phyloP scores from a whole-genome alignment of 2,797 vertebrate genomes.

The Enteromius unitaeniatus region DNA sequence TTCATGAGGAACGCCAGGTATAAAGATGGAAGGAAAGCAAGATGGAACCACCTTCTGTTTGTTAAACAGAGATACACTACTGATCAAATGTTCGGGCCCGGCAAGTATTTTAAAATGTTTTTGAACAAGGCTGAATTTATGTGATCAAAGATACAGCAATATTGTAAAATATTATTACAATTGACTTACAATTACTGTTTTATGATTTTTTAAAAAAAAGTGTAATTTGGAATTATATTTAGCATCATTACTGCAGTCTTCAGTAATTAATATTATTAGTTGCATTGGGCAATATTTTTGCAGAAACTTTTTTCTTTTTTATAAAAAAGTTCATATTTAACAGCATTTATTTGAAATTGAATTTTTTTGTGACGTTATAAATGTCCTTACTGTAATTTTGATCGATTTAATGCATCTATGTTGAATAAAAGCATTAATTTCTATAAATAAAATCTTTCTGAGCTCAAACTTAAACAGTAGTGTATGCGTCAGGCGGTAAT shows the following conservation, averaged over 20 bases:
- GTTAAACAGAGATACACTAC: conserved; percentile 4
- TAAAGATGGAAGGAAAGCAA: background rate
- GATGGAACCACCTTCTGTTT: background rate
- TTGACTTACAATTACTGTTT: background rate
- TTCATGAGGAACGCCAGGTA: background rate
- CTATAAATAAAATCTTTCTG: background rate
- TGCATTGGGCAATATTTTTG: background rate
- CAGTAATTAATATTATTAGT: background rate
- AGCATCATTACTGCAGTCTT: background rate
- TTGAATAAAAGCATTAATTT: background rate
- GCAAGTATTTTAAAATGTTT: background rate
- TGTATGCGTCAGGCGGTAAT: background rate
- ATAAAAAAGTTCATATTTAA: background rate
- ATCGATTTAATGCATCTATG: background rate
- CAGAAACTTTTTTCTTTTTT: background rate
- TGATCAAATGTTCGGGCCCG: background rate
- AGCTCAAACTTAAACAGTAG: background rate
- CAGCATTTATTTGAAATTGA: background rate
- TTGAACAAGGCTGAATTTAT: background rate
- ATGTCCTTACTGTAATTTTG: background rate
- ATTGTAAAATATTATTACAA: background rate
- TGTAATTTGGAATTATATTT: background rate
- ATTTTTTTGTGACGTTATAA: background rate
- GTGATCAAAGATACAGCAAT: background rate
- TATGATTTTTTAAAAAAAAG: background rate